A percentile compares a stretch with the other conserved stretches of the same genome.
phyloP scores from a whole-genome alignment of 2,888 invertebrate genomes.

The Agriopis aurantiaria region DNA sequence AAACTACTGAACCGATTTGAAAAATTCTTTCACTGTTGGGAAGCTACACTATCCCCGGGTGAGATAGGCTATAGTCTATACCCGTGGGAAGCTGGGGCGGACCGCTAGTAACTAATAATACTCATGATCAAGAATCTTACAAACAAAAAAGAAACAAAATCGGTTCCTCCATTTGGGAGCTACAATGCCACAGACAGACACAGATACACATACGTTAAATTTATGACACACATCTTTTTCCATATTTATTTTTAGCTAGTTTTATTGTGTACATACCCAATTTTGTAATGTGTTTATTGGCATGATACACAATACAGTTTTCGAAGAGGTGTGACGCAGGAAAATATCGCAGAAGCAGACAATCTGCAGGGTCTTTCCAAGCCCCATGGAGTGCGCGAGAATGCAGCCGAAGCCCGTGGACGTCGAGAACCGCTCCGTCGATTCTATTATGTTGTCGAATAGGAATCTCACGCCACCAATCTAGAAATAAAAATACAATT shows the following conservation, averaged over 20 bases:
- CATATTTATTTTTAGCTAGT: no score
- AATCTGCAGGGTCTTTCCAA: slow-evolving; percentile 99
- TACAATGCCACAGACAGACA: no score
- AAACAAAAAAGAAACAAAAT: no score
- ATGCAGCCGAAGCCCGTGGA: slow-evolving; percentile 98
- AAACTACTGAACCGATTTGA: no score
- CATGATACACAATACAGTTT: slow-evolving; percentile 97
- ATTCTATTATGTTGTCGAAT: slow-evolving; percentile 99
- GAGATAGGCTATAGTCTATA: no score
- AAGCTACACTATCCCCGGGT: no score
- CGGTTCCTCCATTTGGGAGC: no score
- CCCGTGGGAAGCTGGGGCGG: no score
- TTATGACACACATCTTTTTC: neutral
- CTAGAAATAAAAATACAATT: slow-evolving; percentile 63
- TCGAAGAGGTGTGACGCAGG: slow-evolving; percentile 94
- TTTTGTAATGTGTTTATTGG: slow-evolving; percentile 99
- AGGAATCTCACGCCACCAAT: slow-evolving; percentile 98
- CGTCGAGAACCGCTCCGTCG: slow-evolving; percentile 93
- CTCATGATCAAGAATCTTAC: no score
- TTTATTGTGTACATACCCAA: slow-evolving; percentile 88
- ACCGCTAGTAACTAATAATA: no score
- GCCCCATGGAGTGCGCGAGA: slow-evolving; percentile 99
- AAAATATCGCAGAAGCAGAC: slow-evolving; percentile 99
- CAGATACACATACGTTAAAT: no score
- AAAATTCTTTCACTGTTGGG: no score